A percentile compares a stretch with the other conserved stretches of the same genome.
Evolutionary conservation across 2,888 invertebrate species (phyloP).

Genomic region (Drosophila stalkeri): DNA sequence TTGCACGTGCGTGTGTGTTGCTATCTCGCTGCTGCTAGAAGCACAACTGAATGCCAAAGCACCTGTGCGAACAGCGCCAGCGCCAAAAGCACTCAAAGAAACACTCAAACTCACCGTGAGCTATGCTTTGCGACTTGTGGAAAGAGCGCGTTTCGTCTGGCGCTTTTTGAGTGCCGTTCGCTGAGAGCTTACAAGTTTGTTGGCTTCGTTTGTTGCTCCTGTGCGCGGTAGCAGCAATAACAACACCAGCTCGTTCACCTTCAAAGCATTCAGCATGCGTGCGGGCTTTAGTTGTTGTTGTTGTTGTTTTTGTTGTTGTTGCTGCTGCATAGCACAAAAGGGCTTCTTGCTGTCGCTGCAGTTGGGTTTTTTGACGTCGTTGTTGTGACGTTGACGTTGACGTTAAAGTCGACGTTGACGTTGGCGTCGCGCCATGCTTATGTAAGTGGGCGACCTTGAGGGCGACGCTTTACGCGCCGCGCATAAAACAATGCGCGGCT

Average conservation of each 20-base stretch:
- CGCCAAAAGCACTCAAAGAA: conserved; percentile 44
- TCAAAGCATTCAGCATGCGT: conserved; percentile 53
- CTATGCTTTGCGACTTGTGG: conserved; percentile 30
- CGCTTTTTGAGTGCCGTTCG: conserved; percentile 29
- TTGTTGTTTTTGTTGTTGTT: not conserved
- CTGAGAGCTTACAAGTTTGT: conserved; percentile 60
- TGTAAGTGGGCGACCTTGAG: conserved; percentile 71
- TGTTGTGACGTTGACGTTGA: conserved; percentile 55
- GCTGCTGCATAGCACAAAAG: conserved; percentile 45
- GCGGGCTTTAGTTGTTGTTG: conserved; percentile 18
- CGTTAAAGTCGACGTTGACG: conserved; percentile 2
- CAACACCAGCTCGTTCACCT: conserved; percentile 65
- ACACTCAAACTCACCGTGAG: conserved; percentile 31
- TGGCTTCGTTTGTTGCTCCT: conserved; percentile 67
- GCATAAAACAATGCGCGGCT: conserved; percentile 47
- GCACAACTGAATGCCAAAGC: conserved; percentile 63
- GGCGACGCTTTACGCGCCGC: conserved; percentile 34
- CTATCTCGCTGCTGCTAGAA: conserved; percentile 48
- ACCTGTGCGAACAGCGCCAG: conserved; percentile 46
- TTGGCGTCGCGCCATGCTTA: conserved; percentile 41
- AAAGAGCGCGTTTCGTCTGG: conserved; percentile 59
- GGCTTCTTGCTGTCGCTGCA: conserved; percentile 48
- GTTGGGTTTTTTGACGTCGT: conserved; percentile 61
- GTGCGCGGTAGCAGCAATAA: conserved; percentile 15
- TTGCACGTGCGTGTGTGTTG: conserved; percentile 62